phyloP scores from a whole-genome alignment of 2,113 vertebrate genomes.

The Ictalurus furcatus region DNA sequence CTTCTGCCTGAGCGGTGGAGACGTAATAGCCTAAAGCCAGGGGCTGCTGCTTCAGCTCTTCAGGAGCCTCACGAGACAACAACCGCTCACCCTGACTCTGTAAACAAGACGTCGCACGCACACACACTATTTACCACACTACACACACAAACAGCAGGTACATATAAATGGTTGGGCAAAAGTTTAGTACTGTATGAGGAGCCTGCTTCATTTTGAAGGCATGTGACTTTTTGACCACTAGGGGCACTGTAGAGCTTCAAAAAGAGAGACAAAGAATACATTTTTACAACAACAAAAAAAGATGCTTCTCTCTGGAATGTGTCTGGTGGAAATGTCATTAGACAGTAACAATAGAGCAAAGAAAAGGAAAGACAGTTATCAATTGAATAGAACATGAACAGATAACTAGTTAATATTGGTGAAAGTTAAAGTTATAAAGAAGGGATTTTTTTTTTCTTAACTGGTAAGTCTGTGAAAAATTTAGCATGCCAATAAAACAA shows the following conservation, averaged over 20 bases:
- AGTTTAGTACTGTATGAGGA: neutral
- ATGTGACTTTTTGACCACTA: neutral
- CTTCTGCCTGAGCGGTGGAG: slow-evolving; percentile 93
- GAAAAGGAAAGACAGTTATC: neutral
- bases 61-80: slow-evolving; percentile 90
- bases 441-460: neutral
- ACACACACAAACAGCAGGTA: neutral
- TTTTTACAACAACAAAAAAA: neutral
- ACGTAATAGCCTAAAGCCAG: slow-evolving; percentile 96
- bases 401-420: neutral
- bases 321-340: neutral
- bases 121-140: slow-evolving; percentile 16
- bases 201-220: neutral
- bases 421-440: neutral
- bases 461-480: neutral
- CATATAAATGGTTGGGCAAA: slow-evolving; percentile 20
- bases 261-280: neutral
- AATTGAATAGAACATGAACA: neutral
- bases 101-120: neutral
- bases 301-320: no score
- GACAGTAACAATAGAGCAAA: neutral
- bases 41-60: slow-evolving; percentile 97
- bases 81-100: slow-evolving; percentile 93
- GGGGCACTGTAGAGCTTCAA: neutral
- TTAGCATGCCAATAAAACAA: neutral